Base-by-base conservation (phyloP, 2,797 vertebrate genomes). In the Premnoplex brunnescens region DNA sequence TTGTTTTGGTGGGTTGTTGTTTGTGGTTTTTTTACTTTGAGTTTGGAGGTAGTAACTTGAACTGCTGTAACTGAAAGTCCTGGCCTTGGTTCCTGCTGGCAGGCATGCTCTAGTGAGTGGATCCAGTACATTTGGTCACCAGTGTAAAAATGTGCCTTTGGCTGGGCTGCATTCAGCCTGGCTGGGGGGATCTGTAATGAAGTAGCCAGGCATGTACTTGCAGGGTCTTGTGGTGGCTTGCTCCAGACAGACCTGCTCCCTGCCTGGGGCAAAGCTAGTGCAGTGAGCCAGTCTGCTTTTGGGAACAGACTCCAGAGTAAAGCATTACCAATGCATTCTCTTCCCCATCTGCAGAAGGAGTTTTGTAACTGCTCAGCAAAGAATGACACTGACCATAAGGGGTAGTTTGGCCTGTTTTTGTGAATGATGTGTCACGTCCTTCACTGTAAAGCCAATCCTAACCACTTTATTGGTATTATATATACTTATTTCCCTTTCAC, bases 251-350 rank as follows among this genome's bases (percentile, higher is more conserved):
- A 55, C 19, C 37, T 58, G 58, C 22, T 72, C 39, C 27, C 36
- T 55, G 37, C 8, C 8, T 51, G 48, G 37, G 60, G 28, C 43
- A 77, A 51, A 79, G 34, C 16, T 32, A 8, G 4, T 44, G 60
- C 71, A 15, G 2, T 24, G 14, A 43, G 19, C 19, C 43, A 13
- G 10, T 3, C 11, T 67, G 30, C 44, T 67, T 77, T 56, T 39
- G 73, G 68, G 73, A 69, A 10, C 39, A 54, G 54, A 1, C 15
- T 62, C 37, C 19, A 51, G 34, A 23, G 58, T 3, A 49, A 71
- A 54, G 48, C 0, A 4, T 1, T 48, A 52, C 22, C 2, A 23
- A 9, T 63, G 66, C 3, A 1, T 67, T 2, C 30, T 67, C 21
- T 58, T 28, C 46, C 34, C 13, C 5, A 17, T 55, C 39, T 78